phyloP scores from a whole-genome alignment of 2,888 invertebrate genomes.

The Nephrocerus scutellatus region DNA sequence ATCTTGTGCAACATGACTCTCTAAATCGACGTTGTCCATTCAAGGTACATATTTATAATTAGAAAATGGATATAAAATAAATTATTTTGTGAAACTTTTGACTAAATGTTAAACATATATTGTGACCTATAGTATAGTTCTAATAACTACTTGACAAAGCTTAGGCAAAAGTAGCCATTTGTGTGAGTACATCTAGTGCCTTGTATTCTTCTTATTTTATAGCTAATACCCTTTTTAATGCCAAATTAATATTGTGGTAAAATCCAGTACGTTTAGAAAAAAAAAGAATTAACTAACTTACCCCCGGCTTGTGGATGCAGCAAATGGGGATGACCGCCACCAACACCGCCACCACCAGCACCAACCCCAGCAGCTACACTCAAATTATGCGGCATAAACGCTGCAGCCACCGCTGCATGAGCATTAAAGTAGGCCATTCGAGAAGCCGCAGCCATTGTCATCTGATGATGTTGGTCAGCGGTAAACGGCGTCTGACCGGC shows the following conservation, averaged over 20 bases:
- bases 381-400: conserved; percentile 70
- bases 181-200: too few relatives aligned
- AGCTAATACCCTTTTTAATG: conserved; percentile 1
- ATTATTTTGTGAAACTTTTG: too few relatives aligned
- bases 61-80: too few relatives aligned
- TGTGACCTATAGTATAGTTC: too few relatives aligned
- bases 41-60: too few relatives aligned
- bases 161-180: too few relatives aligned
- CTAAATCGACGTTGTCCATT: too few relatives aligned
- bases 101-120: too few relatives aligned
- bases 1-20: too few relatives aligned
- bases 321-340: conserved; percentile 36
- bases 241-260: too few relatives aligned
- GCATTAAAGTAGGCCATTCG: conserved; percentile 87
- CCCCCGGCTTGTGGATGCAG: conserved; percentile 43
- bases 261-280: too few relatives aligned
- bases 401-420: conserved; percentile 85
- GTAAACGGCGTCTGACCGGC: conserved; percentile 28
- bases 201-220: conserved; percentile 3
- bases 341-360: conserved; percentile 21
- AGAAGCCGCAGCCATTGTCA: conserved; percentile 54
- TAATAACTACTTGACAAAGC: too few relatives aligned
- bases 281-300: conserved; percentile 33
- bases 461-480: conserved; percentile 41
- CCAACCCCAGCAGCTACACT: conserved; percentile 45